Evolutionary conservation across 2,888 invertebrate genomes (phyloP).

Genomic region (Dicyrtomina minuta): DNA sequence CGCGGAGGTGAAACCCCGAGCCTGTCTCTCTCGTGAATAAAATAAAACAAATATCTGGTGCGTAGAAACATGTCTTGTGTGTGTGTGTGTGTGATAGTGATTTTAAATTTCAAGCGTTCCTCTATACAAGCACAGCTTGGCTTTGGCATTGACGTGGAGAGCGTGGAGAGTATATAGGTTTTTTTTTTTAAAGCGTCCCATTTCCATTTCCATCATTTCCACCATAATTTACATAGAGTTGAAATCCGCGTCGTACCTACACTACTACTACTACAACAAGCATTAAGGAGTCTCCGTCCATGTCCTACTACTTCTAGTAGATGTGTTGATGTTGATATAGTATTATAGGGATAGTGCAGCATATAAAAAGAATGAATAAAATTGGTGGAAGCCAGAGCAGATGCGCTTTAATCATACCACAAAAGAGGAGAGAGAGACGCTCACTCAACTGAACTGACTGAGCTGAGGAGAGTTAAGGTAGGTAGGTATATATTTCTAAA

Average conservation of each 20-base stretch:
- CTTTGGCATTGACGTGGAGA: too few species aligned
- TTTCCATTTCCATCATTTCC: too few species aligned
- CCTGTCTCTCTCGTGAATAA: too few species aligned
- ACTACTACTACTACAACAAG: neutral
- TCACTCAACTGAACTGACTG: neutral
- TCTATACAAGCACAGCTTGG: too few species aligned
- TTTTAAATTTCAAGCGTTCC: too few species aligned
- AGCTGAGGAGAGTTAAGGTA: neutral
- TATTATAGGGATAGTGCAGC: neutral
- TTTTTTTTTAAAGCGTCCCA: too few species aligned
- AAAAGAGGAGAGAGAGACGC: neutral
- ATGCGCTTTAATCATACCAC: neutral
- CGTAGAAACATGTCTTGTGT: too few species aligned
- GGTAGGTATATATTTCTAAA: neutral
- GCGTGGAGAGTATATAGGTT: too few species aligned
- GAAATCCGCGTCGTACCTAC: neutral
- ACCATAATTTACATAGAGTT: too few species aligned
- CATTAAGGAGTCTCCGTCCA: neutral
- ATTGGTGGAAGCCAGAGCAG: slow-evolving; percentile 4
- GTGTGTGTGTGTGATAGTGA: too few species aligned
- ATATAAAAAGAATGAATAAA: neutral
- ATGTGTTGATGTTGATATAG: neutral
- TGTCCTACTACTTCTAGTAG: neutral
- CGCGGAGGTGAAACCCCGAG: too few species aligned
- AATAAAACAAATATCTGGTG: too few species aligned